These are phyloP conservation scores for Artemia franciscana DNA, from an alignment of 1,140 invertebrate genomes.

Conservation along the genomic window DNA sequence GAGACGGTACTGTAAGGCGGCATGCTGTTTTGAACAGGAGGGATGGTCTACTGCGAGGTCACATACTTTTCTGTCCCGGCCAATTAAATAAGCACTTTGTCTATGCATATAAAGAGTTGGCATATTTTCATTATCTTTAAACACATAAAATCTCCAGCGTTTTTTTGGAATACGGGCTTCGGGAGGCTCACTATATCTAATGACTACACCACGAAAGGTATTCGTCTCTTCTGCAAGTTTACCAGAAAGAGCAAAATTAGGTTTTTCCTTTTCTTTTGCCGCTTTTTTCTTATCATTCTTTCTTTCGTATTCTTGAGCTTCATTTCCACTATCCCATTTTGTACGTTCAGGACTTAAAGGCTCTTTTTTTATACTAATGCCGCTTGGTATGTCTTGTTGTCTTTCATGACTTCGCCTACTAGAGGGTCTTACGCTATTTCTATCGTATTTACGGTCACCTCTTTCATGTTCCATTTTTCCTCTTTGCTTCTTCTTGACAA, in stretches of 20 bases:
- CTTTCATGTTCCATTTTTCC: no score
- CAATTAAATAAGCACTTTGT: slow-evolving; percentile 88
- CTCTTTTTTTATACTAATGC: not conserved
- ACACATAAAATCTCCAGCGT: slow-evolving; percentile 87
- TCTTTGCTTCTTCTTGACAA: no score
- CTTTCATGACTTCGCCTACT: not conserved
- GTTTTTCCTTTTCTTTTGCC: slow-evolving; percentile 54
- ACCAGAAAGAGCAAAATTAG: slow-evolving; percentile 79
- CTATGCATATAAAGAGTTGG: slow-evolving; percentile 82
- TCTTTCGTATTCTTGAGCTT: not conserved
- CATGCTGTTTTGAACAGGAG: slow-evolving; percentile 95
- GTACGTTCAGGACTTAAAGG: not conserved
- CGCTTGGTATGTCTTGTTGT: no score
- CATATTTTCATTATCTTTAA: slow-evolving; percentile 77
- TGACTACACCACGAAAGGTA: slow-evolving; percentile 80
- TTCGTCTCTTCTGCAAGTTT: slow-evolving; percentile 91
- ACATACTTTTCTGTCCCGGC: slow-evolving; percentile 72
- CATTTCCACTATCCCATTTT: not conserved
- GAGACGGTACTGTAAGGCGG: slow-evolving; percentile 78
- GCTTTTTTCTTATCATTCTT: slow-evolving; percentile 15
- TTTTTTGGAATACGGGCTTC: slow-evolving; percentile 85
- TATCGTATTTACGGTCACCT: not conserved
- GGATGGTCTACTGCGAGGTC: slow-evolving; percentile 96
- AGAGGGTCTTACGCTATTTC: not conserved
- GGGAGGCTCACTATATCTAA: slow-evolving; percentile 89